Percentiles rank a stretch among this genome's conserved stretches.
phyloP scores from a whole-genome alignment of 1,140 invertebrate species.

The Phymastichus coffea region DNA sequence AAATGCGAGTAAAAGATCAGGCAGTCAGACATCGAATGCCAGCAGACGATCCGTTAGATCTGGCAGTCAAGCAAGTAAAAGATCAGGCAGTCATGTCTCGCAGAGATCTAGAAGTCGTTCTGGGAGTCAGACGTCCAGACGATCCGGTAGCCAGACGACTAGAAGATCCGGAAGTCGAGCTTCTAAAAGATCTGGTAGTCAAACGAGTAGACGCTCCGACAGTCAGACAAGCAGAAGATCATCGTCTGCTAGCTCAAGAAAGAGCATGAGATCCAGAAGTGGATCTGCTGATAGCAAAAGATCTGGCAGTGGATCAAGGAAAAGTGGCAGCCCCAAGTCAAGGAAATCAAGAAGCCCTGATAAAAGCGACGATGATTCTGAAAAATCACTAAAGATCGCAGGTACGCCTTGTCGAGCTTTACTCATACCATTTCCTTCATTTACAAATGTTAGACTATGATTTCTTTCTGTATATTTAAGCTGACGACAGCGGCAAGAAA shows the following conservation, averaged over 20 bases:
- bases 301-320: conserved; percentile 28
- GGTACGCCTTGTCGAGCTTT: conserved; percentile 32
- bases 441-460: too few species aligned
- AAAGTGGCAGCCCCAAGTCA: conserved; percentile 26
- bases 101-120: conserved; percentile 21
- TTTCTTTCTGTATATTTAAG: too few species aligned
- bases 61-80: conserved; percentile 34
- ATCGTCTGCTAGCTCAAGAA: conserved; percentile 56
- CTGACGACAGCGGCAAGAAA: conserved; percentile 30
- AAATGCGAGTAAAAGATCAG: conserved; percentile 23
- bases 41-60: conserved; percentile 29
- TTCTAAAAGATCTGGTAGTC: conserved; percentile 20
- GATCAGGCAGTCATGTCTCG: conserved; percentile 38
- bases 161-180: conserved; percentile 32
- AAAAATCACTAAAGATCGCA: conserved; percentile 39
- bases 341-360: conserved; percentile 52
- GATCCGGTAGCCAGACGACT: conserved; percentile 27
- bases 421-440: conserved; percentile 8
- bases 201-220: conserved; percentile 24
- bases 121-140: conserved; percentile 6
- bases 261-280: conserved; percentile 35
- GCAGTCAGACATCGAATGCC: conserved; percentile 15
- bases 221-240: conserved; percentile 52
- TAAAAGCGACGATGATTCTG: conserved; percentile 49
- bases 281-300: conserved; percentile 24